A percentile compares a stretch with the other conserved stretches of the same genome.
Conservation (phyloP, 1,140 invertebrate species). For the Drosophila parvula region DNA sequence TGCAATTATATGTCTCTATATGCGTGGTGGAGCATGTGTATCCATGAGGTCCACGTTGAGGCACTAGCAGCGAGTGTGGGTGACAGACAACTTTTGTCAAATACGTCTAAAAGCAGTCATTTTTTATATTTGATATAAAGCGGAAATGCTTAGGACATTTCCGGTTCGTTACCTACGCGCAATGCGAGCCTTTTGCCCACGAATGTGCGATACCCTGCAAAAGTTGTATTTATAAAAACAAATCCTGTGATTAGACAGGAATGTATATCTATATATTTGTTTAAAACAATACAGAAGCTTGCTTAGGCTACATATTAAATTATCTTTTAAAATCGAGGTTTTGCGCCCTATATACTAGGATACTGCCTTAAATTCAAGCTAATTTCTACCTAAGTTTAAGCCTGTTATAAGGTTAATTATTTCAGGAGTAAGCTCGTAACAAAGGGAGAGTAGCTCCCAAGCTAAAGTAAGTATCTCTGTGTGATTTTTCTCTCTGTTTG, state of each 20-base stretch:
- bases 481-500: neutral
- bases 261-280: neutral
- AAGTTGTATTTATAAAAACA: neutral
- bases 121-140: constrained; percentile 79
- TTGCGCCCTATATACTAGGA: neutral
- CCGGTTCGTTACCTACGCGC: constrained; percentile 70
- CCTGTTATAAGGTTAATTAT: neutral
- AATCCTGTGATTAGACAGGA: neutral
- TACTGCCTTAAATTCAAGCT: neutral
- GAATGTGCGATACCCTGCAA: constrained; percentile 3
- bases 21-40: constrained; percentile 27
- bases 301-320: neutral
- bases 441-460: neutral
- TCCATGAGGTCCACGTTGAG: constrained; percentile 4
- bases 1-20: constrained; percentile 79
- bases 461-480: constrained; percentile 4
- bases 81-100: constrained; percentile 81
- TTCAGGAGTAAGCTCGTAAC: neutral
- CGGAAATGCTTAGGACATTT: constrained; percentile 76
- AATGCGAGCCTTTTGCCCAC: neutral
- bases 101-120: constrained; percentile 78
- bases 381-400: neutral
- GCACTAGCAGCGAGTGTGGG: constrained; percentile 21
- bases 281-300: neutral
- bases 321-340: neutral